A percentile compares a stretch with the other conserved stretches of the same genome.
Evolutionary conservation across 2,888 invertebrate genomes (phyloP).

Genomic region (Amblyjoppa proteus): DNA sequence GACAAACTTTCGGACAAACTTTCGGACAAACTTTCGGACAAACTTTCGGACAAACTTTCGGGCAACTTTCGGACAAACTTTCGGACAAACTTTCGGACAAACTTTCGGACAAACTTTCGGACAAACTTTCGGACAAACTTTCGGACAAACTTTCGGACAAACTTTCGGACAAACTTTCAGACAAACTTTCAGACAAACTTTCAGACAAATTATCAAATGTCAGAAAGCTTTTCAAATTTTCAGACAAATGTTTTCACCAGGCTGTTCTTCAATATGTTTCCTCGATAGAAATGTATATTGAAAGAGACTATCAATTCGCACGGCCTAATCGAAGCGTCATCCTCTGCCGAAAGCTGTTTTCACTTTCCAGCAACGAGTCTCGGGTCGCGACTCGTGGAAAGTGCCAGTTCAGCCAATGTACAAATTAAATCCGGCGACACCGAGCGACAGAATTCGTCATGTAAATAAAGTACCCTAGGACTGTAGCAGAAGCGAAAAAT

Average conservation of each 20-base stretch:
- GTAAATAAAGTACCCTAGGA: conserved; percentile 25
- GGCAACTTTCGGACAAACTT: no score
- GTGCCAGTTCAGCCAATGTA: conserved; percentile 53
- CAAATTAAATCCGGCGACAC: conserved; percentile 28
- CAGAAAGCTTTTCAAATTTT: no score
- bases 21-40: no score
- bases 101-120: no score
- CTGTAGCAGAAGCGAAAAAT: background rate
- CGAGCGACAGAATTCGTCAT: conserved; percentile 24
- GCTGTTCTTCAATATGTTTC: conserved; percentile 70
- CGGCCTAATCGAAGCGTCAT: background rate
- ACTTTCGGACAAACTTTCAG: no score
- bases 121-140: no score
- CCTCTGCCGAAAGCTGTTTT: conserved; percentile 43
- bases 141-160: no score
- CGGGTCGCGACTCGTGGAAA: conserved; percentile 28
- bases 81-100: no score
- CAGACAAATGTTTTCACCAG: background rate
- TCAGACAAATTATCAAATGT: no score
- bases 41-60: no score
- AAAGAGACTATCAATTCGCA: conserved; percentile 33
- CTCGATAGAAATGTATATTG: conserved; percentile 62
- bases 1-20: no score
- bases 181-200: no score
- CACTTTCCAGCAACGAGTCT: conserved; percentile 50